These are phyloP conservation scores for Aegotheles bennettii DNA, from an alignment of 2,113 vertebrate species.

Conservation along the genomic window DNA sequence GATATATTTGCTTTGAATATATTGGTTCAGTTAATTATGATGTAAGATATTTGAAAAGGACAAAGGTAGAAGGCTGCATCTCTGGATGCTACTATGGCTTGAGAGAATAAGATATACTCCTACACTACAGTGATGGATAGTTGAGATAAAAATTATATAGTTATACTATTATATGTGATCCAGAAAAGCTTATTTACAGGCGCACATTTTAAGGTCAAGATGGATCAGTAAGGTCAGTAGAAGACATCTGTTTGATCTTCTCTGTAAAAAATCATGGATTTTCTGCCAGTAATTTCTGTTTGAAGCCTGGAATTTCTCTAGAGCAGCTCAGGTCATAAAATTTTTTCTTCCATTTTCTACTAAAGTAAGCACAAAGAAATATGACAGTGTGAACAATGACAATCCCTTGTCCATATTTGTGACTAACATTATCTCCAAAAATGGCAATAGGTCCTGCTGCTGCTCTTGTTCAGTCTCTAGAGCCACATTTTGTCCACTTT, in stretches of 20 bases:
- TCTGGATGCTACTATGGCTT: neutral
- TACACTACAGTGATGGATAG: neutral
- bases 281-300: neutral
- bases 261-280: neutral
- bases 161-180: neutral
- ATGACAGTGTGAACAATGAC: neutral
- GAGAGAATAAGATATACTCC: neutral
- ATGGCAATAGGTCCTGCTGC: neutral
- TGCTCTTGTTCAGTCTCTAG: neutral
- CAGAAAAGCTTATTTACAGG: neutral
- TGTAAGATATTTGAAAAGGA: neutral
- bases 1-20: neutral
- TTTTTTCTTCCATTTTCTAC: neutral
- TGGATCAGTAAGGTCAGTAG: neutral
- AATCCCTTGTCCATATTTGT: neutral
- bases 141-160: neutral
- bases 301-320: neutral
- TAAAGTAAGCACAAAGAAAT: neutral
- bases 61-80: neutral
- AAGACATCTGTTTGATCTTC: neutral
- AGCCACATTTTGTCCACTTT: neutral
- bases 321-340: neutral
- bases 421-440: neutral
- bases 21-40: neutral
- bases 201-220: neutral